Evolutionary conservation across 2,113 vertebrate genomes (phyloP).

Genomic region (Chitala chitala): DNA sequence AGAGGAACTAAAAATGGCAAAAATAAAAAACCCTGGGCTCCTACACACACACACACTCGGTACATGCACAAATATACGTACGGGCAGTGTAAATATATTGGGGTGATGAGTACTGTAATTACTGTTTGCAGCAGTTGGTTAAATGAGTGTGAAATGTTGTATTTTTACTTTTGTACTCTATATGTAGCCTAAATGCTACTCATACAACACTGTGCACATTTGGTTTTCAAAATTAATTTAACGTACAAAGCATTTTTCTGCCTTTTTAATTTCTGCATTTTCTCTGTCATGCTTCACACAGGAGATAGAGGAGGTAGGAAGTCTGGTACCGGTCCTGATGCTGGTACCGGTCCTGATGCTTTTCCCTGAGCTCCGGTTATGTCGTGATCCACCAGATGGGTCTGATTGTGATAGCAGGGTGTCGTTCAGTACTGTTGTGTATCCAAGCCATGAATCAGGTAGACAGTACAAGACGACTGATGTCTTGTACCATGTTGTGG

Average conservation of each 20-base stretch:
- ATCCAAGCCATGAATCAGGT: not conserved
- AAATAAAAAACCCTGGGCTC: too few relatives aligned
- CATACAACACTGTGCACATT: constrained; percentile 5
- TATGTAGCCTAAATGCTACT: not conserved
- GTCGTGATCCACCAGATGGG: constrained; percentile 19
- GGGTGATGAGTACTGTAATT: too few relatives aligned
- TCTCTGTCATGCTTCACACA: constrained; percentile 86
- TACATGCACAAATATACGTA: too few relatives aligned
- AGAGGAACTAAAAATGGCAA: too few relatives aligned
- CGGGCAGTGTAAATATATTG: too few relatives aligned
- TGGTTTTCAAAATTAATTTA: constrained; percentile 47
- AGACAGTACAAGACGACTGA: not conserved
- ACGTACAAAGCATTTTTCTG: constrained; percentile 49
- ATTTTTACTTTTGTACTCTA: not conserved
- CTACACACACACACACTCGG: too few relatives aligned
- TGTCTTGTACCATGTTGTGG: too few relatives aligned
- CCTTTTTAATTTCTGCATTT: constrained; percentile 82
- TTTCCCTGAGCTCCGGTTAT: not conserved
- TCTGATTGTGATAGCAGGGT: not conserved
- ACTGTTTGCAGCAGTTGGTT: too few relatives aligned
- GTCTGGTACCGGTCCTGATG: not conserved
- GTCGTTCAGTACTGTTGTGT: not conserved
- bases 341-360: not conserved
- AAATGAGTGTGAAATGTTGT: not conserved
- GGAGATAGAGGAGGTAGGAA: constrained; percentile 99